These are phyloP conservation scores for Proteles cristata DNA, from an alignment of 2,113 vertebrate species.

Conservation along the genomic window DNA sequence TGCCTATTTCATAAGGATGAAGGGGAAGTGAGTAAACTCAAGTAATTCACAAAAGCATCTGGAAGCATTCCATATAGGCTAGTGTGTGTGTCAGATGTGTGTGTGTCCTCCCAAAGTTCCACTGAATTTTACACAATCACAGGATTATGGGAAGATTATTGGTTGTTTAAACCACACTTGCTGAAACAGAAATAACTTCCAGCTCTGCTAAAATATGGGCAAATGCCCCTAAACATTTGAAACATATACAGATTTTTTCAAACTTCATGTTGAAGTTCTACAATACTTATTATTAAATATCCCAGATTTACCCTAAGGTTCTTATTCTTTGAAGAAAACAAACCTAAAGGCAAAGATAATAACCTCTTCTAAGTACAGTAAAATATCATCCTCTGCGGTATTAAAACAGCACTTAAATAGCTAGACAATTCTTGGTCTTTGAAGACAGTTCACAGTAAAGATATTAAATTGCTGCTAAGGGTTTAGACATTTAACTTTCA, in stretches of 20 bases:
- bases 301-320: slow-evolving; percentile 31
- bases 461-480: slow-evolving; percentile 48
- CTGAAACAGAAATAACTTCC: not conserved
- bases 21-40: not conserved
- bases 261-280: not conserved
- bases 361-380: slow-evolving; percentile 30
- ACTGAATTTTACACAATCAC: not conserved
- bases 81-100: no score
- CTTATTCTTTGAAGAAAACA: slow-evolving; percentile 41
- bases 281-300: slow-evolving; percentile 14
- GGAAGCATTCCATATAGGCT: not conserved
- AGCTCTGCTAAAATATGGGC: not conserved
- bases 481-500: slow-evolving; percentile 55
- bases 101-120: not conserved
- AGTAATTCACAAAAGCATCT: not conserved
- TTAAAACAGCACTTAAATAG: slow-evolving; percentile 45
- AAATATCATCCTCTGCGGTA: slow-evolving; percentile 37
- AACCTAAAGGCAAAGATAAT: slow-evolving; percentile 55
- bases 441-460: slow-evolving; percentile 41
- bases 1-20: not conserved
- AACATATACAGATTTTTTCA: not conserved
- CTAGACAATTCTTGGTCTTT: slow-evolving; percentile 17
- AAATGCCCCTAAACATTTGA: slow-evolving; percentile 16
- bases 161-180: not conserved
- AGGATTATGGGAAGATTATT: not conserved